Base-by-base conservation (phyloP, 2,797 vertebrate genomes). In the Spheniscus humboldti region DNA sequence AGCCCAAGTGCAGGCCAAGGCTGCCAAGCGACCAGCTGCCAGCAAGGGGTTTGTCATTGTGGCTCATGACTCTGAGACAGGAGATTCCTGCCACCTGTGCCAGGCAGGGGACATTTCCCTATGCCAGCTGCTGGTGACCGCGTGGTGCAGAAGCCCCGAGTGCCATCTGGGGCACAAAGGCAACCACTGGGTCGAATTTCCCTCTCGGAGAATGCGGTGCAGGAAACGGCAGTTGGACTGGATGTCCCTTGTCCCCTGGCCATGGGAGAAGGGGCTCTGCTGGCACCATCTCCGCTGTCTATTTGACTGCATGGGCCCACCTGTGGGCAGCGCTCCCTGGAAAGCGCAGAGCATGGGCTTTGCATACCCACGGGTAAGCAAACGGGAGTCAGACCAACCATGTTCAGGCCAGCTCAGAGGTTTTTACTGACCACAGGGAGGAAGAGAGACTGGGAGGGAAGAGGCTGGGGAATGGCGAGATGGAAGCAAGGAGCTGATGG, bases 101-200 rank as follows among this genome's bases (percentile, higher is more conserved):
- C 18, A 11, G 30, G 57, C 6, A 1, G 28, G 55, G 41, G 11
- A 18, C 22, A 66, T 96, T 94, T 96, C 81, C 88, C 60, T 86
- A 41, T 4, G 9, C 57, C 63, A 72, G 37, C 80, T 76, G 80
- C 68, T 57, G 56, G 30, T 45, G 86, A 53, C 84, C 37, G 7
- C 3, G 0, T 1, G 27, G 35, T 24, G 30, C 3, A 0, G 60
- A 83, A 80, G 41, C 35, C 47, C 25, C 1, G 0, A 22, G 56
- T 91, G 83, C 79, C 48, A 66, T 4, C 48, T 57, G 52, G 33
- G 8, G 4, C 62, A 86, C 87, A 90, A 31, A 96, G 67, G 66
- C 68, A 83, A 27, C 60, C 68, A 24, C 53, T 2, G 4, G 35
- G 43, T 27, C 7, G 2, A 18, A 81, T 78, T 88, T 94, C 66